Base-by-base conservation (phyloP, 37 sponge, comb jelly and placozoan genomes). In the Mnemiopsis leidyi region DNA sequence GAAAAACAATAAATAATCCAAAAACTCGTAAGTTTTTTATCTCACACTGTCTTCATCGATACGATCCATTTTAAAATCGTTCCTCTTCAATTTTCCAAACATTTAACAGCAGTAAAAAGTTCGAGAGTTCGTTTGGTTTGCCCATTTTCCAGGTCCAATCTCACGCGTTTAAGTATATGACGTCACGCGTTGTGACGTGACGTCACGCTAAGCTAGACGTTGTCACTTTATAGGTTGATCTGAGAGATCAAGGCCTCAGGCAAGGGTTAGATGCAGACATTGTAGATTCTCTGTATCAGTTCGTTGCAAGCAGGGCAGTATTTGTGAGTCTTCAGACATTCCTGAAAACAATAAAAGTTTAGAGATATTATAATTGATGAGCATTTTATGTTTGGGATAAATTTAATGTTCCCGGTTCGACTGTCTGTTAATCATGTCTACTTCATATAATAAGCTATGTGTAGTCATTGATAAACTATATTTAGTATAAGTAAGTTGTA, bases 251-350 rank as follows among this genome's bases (percentile, higher is more conserved):
- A 69, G 73, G 29, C 2, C 9, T n/a, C 73, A 3, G 73, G 28
- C 24, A 2, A 1, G 28, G 20, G 35, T 18, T 77, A 77, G 32
- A 77, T 32, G 33, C 32, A 77, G 3, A 77, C 79, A 34, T 77
- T 77, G 79, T 85, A 85, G 1, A 85, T 85, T 40, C 61, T 1
- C 61, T 85, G 90, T 25, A 85, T 85, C 25, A 85, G 21, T 33
- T 85, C 90, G 29, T 85, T 85, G 24, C 90, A 85, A 26, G 30
- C 61, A 7, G 90, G 90, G 25, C 90, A 85, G 48, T 33, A 85
- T 29, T 85, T 85, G 40, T 85, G 90, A 23, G 90, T n/a, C 26
- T 40, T 38, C 20, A 85, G 48, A 85, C 90, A 85, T 3, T 85
- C 90, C 90, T 85, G 90, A 0, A 18, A 77, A 48, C 61, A 48